phyloP scores from a whole-genome alignment of 1,140 invertebrate genomes.

The Papilio helenus region DNA sequence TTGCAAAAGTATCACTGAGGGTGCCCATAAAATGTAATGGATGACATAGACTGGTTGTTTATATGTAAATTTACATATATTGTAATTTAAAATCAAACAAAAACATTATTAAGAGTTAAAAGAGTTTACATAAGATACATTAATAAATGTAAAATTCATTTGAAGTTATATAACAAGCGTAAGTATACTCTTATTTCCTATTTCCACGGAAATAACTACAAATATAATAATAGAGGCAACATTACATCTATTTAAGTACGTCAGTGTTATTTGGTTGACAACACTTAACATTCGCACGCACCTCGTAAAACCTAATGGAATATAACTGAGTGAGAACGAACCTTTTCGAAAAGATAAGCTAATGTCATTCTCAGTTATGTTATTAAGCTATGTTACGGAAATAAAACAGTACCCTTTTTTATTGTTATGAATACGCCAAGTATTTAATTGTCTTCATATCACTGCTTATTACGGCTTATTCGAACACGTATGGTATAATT shows the following conservation, averaged over 20 bases:
- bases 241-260: background rate
- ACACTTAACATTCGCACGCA: slow-evolving; percentile 14
- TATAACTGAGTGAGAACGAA: slow-evolving; percentile 1
- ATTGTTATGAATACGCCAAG: background rate
- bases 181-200: background rate
- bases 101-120: background rate
- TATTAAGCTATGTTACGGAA: background rate
- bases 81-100: background rate
- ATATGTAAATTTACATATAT: background rate
- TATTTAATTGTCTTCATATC: no score
- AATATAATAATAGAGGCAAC: background rate
- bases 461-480: no score
- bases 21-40: slow-evolving; percentile 31
- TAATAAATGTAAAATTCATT: background rate
- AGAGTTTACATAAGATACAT: no score
- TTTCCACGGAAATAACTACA: background rate
- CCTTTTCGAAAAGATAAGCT: slow-evolving; percentile 5
- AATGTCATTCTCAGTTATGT: slow-evolving; percentile 2
- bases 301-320: slow-evolving; percentile 14
- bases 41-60: background rate
- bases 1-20: slow-evolving; percentile 31
- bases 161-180: background rate
- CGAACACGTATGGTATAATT: no score
- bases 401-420: background rate
- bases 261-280: background rate